phyloP scores from a whole-genome alignment of 2,113 vertebrate species.

The Crotophaga sulcirostris region DNA sequence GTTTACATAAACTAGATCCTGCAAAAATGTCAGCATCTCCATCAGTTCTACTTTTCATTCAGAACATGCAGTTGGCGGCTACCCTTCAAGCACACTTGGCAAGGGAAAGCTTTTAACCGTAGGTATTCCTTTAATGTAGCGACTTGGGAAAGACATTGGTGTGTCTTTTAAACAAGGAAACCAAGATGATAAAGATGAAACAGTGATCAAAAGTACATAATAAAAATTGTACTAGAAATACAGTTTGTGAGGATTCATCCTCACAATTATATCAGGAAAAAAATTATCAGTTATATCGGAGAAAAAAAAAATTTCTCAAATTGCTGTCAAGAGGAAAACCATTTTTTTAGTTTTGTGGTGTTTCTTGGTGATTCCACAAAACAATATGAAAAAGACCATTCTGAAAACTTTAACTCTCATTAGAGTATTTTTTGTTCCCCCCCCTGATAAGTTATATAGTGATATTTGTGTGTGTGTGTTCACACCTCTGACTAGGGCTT shows the following conservation, averaged over 20 bases:
- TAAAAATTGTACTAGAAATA: neutral
- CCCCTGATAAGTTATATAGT: neutral
- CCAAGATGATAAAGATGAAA: neutral
- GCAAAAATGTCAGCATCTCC: slow-evolving; percentile 61
- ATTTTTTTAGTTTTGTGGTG: neutral
- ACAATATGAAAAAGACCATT: neutral
- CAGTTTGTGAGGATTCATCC: neutral
- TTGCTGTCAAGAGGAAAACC: neutral
- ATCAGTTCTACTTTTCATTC: neutral
- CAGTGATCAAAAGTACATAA: neutral
- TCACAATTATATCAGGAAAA: no score
- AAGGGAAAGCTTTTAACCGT: slow-evolving; percentile 40
- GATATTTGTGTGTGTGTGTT: neutral
- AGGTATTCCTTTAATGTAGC: slow-evolving; percentile 25
- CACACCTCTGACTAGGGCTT: neutral
- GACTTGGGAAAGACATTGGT: slow-evolving; percentile 50
- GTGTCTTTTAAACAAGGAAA: neutral
- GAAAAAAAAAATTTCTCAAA: no score
- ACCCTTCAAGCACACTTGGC: neutral
- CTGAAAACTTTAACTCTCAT: neutral
- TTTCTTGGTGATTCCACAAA: neutral
- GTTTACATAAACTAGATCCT: slow-evolving; percentile 65
- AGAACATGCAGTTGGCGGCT: neutral
- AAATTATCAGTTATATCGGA: no score
- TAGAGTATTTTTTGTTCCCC: neutral